These are phyloP conservation scores for Austrolebias charrua DNA, from an alignment of 2,797 vertebrate species.

Conservation along the genomic window DNA sequence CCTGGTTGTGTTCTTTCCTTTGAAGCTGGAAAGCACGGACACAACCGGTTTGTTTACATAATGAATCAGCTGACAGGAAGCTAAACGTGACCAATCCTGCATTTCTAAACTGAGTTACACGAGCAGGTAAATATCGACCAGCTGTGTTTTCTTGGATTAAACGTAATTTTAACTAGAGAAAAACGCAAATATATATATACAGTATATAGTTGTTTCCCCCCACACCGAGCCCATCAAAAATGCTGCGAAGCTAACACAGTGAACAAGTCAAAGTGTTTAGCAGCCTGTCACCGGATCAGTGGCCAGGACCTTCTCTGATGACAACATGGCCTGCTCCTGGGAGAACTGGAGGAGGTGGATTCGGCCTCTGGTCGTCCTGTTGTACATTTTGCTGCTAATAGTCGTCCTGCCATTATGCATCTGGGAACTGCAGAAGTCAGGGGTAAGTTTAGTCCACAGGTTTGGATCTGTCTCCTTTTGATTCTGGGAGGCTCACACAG, in stretches of 20 bases:
- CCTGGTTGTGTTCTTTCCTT: neutral
- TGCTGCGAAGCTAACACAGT: slow-evolving; percentile 45
- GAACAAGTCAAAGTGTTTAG: neutral
- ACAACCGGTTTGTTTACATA: slow-evolving; percentile 69
- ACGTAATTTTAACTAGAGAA: neutral
- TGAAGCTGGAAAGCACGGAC: neutral
- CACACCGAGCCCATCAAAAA: neutral
- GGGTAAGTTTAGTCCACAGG: slow-evolving; percentile 76
- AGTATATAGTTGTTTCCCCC: no score
- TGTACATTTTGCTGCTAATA: slow-evolving; percentile 87
- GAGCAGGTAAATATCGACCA: slow-evolving; percentile 31
- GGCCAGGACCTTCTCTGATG: slow-evolving; percentile 32
- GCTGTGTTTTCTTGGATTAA: slow-evolving; percentile 10
- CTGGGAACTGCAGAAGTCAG: slow-evolving; percentile 91
- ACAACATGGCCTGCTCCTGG: slow-evolving; percentile 91
- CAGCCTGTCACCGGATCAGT: slow-evolving; percentile 12
- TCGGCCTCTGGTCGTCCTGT: slow-evolving; percentile 87
- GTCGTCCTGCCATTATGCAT: slow-evolving; percentile 89
- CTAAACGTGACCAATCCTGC: slow-evolving; percentile 49
- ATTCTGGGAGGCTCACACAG: no score
- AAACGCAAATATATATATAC: rapidly evolving
- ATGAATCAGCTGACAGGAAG: slow-evolving; percentile 56
- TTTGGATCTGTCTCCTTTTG: no score
- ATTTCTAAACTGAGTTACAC: slow-evolving; percentile 39
- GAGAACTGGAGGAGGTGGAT: slow-evolving; percentile 97